Evolutionary conservation across 2,888 invertebrate species (phyloP).

Genomic region (Eupithecia subumbrata): DNA sequence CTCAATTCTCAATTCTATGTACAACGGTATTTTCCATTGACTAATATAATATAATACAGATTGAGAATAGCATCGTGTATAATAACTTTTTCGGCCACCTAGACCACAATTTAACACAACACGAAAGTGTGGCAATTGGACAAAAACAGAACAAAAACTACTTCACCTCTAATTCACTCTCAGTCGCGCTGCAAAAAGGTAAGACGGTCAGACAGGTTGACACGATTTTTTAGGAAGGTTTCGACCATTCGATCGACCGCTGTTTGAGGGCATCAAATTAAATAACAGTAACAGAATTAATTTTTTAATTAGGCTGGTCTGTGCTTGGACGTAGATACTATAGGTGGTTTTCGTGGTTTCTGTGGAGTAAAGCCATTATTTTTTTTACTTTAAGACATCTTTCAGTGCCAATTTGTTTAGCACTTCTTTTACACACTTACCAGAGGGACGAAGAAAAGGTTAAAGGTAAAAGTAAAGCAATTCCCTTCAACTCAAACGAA

Average conservation of each 20-base stretch:
- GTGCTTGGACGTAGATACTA: neutral
- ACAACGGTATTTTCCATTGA: neutral
- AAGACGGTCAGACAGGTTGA: neutral
- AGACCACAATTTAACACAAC: neutral
- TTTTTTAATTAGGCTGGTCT: neutral
- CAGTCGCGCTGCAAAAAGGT: neutral
- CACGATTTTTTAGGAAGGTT: neutral
- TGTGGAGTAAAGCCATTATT: neutral
- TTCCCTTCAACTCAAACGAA: no score
- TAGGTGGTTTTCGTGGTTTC: neutral
- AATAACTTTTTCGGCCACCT: neutral
- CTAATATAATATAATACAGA: neutral
- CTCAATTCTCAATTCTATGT: no score
- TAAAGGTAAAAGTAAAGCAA: no score
- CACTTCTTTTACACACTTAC: neutral
- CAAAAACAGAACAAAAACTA: neutral
- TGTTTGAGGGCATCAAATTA: neutral
- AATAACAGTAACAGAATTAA: neutral
- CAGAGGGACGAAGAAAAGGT: neutral
- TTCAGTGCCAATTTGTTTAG: neutral
- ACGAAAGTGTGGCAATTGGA: slow-evolving; percentile 1
- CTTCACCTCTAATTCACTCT: neutral
- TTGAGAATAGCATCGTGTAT: neutral
- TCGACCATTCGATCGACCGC: neutral
- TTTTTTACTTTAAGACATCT: no score